These are phyloP conservation scores for Byasa hedistus DNA, from an alignment of 2,888 invertebrate species.

Conservation along the genomic window DNA sequence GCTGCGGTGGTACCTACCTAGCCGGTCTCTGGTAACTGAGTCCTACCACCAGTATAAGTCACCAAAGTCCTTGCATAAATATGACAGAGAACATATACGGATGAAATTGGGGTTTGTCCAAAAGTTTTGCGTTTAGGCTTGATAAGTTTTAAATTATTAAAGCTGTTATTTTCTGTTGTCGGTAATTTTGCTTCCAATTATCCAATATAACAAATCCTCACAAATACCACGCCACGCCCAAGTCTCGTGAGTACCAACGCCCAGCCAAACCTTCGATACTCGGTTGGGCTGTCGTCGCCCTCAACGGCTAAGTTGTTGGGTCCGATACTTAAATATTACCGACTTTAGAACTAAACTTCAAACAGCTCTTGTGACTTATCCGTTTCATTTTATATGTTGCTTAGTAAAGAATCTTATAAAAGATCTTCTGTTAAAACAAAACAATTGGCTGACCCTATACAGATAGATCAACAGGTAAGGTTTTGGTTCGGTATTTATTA, in stretches of 20 bases:
- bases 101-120: no score
- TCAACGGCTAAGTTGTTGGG: neutral
- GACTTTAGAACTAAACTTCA: neutral
- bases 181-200: neutral
- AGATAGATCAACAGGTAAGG: no score
- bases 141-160: neutral
- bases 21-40: no score
- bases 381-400: no score
- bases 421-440: no score
- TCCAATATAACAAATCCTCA: slow-evolving; percentile 3
- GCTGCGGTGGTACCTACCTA: no score
- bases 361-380: no score
- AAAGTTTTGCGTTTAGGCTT: neutral
- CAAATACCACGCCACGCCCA: neutral
- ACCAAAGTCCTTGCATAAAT: no score
- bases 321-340: neutral
- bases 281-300: neutral
- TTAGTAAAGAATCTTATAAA: no score
- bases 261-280: neutral
- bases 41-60: no score
- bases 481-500: neutral
- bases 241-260: neutral
- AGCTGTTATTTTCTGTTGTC: neutral
- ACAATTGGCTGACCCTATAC: neutral
- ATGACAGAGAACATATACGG: no score